phyloP scores from a whole-genome alignment of 2,888 invertebrate genomes.

The Diadegma fenestrale region DNA sequence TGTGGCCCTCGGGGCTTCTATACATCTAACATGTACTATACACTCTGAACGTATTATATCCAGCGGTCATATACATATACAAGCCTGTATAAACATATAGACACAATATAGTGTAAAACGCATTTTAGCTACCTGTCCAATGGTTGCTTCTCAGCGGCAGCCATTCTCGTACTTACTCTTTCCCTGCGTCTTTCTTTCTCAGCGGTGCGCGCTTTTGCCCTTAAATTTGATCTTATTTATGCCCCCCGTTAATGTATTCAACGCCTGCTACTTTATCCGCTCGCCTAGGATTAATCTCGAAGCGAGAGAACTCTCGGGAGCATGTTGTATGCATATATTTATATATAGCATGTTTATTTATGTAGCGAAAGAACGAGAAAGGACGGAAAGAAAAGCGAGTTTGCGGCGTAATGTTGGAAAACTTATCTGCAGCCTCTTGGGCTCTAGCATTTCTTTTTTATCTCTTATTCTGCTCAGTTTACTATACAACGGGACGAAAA shows the following conservation, averaged over 20 bases:
- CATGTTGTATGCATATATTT: constrained; percentile 16
- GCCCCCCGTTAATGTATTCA: constrained; percentile 78
- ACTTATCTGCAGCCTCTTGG: constrained; percentile 61
- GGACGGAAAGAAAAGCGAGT: constrained; percentile 37
- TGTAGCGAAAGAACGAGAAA: constrained; percentile 53
- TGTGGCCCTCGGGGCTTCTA: constrained; percentile 66
- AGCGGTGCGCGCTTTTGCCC: constrained; percentile 73
- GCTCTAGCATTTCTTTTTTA: constrained; percentile 9
- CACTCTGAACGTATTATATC: constrained; percentile 39
- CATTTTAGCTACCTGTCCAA: constrained; percentile 63
- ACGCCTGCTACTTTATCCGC: constrained; percentile 79
- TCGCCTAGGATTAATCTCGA: constrained; percentile 78
- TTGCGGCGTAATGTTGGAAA: constrained; percentile 52
- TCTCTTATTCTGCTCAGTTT: background rate
- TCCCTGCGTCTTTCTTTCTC: constrained; percentile 4
- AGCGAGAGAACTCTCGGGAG: constrained; percentile 69
- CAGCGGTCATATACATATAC: constrained; percentile 5
- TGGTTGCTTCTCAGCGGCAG: constrained; percentile 49
- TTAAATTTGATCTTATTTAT: constrained; percentile 84
- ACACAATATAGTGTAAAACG: constrained; percentile 37
- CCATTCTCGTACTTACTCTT: constrained; percentile 39
- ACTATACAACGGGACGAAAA: constrained; percentile 6
- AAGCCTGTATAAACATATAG: background rate
- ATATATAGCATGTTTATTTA: constrained; percentile 31
- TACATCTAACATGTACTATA: constrained; percentile 35